These are phyloP conservation scores for Apotomis capreana DNA, from an alignment of 2,888 invertebrate genomes.

Conservation along the genomic window DNA sequence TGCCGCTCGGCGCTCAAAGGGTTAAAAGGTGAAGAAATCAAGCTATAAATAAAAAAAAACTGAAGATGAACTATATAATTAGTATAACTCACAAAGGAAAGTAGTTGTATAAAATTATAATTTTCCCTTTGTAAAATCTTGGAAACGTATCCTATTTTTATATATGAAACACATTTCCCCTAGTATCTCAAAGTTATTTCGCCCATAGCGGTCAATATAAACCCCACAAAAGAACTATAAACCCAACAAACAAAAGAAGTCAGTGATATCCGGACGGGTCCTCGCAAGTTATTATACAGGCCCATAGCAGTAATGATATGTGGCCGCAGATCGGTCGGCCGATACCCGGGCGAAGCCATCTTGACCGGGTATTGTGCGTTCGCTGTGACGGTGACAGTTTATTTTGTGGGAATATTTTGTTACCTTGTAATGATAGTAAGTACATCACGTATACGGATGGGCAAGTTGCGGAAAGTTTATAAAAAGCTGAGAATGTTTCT, in stretches of 20 bases:
- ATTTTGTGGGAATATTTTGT: background rate
- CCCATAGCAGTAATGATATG: conserved; percentile 35
- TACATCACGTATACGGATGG: too few relatives aligned
- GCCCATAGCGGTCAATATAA: conserved; percentile 15
- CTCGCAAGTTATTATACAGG: conserved; percentile 25
- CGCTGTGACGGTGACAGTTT: conserved; percentile 4
- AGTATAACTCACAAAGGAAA: too few relatives aligned
- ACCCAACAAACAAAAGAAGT: conserved; percentile 34
- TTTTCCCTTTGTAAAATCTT: too few relatives aligned
- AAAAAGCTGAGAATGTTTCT: too few relatives aligned
- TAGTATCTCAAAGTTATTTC: conserved; percentile 5
- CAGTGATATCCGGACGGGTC: conserved; percentile 2
- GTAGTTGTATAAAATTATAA: too few relatives aligned
- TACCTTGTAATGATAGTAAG: background rate
- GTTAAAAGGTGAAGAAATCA: too few relatives aligned
- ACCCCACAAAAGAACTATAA: conserved; percentile 25
- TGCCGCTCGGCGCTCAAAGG: too few relatives aligned
- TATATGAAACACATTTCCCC: background rate
- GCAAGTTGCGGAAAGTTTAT: too few relatives aligned
- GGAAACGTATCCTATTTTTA: too few relatives aligned
- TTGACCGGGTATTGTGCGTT: conserved; percentile 31
- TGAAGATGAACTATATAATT: too few relatives aligned
- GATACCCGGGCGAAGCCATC: conserved; percentile 34
- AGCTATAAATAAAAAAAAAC: too few relatives aligned
- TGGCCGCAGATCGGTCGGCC: conserved; percentile 42